These are phyloP conservation scores for Phalanger gymnotis DNA, from an alignment of 2,797 vertebrate species.

Conservation along the genomic window DNA sequence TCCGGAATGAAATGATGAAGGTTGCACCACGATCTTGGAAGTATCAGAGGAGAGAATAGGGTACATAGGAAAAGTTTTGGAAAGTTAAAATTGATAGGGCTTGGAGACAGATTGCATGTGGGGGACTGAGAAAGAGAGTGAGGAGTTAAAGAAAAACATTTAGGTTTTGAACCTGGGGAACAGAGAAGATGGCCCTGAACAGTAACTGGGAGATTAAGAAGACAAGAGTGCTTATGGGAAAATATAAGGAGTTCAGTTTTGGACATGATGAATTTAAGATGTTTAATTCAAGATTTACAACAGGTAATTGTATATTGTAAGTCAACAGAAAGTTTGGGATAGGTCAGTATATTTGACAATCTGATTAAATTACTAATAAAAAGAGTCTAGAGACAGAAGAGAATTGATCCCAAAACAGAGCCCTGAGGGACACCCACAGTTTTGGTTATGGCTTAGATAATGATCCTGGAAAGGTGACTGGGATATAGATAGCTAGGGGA, in stretches of 20 bases:
- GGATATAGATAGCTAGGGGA: background rate
- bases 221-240: background rate
- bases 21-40: background rate
- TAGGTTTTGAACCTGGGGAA: background rate
- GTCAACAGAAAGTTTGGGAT: background rate
- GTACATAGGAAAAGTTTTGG: background rate
- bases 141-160: background rate
- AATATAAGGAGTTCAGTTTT: background rate
- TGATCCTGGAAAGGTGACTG: background rate
- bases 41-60: background rate
- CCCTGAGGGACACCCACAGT: background rate
- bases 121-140: background rate
- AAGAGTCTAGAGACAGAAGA: background rate
- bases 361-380: background rate
- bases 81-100: background rate
- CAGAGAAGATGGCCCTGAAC: background rate
- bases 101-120: background rate
- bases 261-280: background rate
- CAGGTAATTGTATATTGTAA: background rate
- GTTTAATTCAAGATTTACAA: background rate
- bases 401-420: background rate
- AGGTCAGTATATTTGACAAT: background rate
- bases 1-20: background rate
- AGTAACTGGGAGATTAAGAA: background rate
- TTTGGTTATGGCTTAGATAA: background rate